phyloP scores from a whole-genome alignment of 2,113 vertebrate genomes.

The Alethe castanea region DNA sequence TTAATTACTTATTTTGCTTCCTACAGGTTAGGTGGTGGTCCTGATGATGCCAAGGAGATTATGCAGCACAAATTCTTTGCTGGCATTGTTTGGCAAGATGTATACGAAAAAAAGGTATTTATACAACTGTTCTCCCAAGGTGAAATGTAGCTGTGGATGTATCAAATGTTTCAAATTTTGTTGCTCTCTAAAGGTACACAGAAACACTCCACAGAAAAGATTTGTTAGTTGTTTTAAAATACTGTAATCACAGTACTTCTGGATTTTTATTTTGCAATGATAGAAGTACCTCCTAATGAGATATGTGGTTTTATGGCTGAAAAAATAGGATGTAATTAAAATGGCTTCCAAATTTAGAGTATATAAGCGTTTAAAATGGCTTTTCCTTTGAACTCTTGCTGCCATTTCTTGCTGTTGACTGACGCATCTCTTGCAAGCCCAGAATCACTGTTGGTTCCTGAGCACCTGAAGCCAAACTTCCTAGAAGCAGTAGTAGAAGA shows the following conservation, averaged over 20 bases:
- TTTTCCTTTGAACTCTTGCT: neutral
- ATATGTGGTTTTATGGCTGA: neutral
- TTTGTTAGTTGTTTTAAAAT: neutral
- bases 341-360: neutral
- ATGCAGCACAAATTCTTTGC: conserved; percentile 97
- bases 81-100: conserved; percentile 92
- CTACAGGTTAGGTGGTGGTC: conserved; percentile 90
- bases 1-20: neutral
- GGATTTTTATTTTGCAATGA: neutral
- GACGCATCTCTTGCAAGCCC: neutral
- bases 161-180: neutral
- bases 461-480: neutral
- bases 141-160: neutral
- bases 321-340: neutral
- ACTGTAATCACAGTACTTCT: neutral
- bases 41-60: conserved; percentile 96
- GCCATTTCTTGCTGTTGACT: neutral
- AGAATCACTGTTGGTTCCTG: neutral
- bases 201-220: neutral
- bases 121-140: neutral
- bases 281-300: neutral
- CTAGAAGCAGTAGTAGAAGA: neutral
- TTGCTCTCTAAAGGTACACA: neutral
- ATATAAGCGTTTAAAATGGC: neutral
- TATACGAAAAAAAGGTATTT: conserved; percentile 94